Percentiles rank a stretch among this genome's conserved stretches.
Evolutionary conservation across 2,113 vertebrate genomes (phyloP).

Genomic region (Noctilio leporinus): DNA sequence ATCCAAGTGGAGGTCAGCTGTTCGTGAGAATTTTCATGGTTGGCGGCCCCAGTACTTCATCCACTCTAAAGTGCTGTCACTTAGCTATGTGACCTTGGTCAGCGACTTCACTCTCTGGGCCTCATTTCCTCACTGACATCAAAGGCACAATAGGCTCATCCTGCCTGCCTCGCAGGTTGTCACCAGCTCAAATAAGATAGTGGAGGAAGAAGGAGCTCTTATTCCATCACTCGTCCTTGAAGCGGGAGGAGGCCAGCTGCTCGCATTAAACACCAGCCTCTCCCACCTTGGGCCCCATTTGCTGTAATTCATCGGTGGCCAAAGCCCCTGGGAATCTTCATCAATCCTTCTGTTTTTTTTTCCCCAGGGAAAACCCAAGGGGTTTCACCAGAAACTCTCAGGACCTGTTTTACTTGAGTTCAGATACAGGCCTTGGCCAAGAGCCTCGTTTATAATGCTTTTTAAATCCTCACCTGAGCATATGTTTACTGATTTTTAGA

Average conservation of each 20-base stretch:
- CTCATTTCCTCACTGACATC: not conserved
- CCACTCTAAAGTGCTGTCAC: not conserved
- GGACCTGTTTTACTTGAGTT: not conserved
- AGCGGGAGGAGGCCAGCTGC: not conserved
- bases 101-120: not conserved
- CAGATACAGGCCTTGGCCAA: not conserved
- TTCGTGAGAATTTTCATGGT: not conserved
- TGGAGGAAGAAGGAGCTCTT: not conserved
- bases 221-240: not conserved
- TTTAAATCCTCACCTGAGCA: too few relatives aligned
- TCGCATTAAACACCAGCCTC: not conserved
- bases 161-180: not conserved
- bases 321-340: not conserved
- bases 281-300: not conserved
- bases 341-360: not conserved
- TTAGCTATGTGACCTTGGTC: not conserved
- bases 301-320: not conserved
- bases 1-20: not conserved
- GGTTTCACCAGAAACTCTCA: not conserved
- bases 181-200: not conserved
- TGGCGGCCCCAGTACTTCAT: not conserved
- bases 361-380: not conserved
- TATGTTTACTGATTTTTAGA: not conserved
- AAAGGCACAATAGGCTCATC: not conserved
- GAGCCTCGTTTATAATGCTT: not conserved